phyloP scores from a whole-genome alignment of 2,113 vertebrate species.

The Raja brachyura region DNA sequence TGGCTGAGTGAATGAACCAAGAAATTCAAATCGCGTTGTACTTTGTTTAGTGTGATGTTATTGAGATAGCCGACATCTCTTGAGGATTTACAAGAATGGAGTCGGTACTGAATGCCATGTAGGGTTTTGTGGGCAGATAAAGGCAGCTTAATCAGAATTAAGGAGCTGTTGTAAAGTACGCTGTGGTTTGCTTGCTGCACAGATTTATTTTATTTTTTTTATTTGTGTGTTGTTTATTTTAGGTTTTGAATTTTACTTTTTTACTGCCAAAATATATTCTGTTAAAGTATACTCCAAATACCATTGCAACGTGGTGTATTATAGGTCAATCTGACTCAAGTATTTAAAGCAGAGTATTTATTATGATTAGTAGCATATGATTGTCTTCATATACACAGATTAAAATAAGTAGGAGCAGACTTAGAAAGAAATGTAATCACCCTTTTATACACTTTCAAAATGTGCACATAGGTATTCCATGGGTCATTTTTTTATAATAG shows the following conservation, averaged over 20 bases:
- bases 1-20: conserved; percentile 13
- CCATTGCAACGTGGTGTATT: conserved; percentile 34
- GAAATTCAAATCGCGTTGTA: conserved; percentile 28
- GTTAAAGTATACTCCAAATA: conserved; percentile 12
- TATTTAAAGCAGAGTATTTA: conserved; percentile 38
- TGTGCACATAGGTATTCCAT: conserved; percentile 41
- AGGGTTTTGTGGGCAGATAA: conserved; percentile 19
- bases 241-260: neutral
- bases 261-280: conserved; percentile 30
- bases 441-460: conserved; percentile 48
- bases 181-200: neutral
- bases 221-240: conserved; percentile 22
- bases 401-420: conserved; percentile 40
- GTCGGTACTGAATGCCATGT: conserved; percentile 8
- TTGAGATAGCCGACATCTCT: conserved; percentile 11
- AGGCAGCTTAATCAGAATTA: neutral
- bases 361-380: conserved; percentile 39
- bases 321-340: conserved; percentile 37
- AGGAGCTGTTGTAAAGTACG: neutral
- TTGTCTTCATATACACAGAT: conserved; percentile 44
- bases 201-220: neutral
- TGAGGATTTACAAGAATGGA: conserved; percentile 18
- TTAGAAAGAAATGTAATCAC: conserved; percentile 43
- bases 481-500: conserved; percentile 46
- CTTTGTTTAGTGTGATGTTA: conserved; percentile 17